These are phyloP conservation scores for Pseudochaenichthys georgianus DNA, from an alignment of 2,797 vertebrate species.

Conservation along the genomic window DNA sequence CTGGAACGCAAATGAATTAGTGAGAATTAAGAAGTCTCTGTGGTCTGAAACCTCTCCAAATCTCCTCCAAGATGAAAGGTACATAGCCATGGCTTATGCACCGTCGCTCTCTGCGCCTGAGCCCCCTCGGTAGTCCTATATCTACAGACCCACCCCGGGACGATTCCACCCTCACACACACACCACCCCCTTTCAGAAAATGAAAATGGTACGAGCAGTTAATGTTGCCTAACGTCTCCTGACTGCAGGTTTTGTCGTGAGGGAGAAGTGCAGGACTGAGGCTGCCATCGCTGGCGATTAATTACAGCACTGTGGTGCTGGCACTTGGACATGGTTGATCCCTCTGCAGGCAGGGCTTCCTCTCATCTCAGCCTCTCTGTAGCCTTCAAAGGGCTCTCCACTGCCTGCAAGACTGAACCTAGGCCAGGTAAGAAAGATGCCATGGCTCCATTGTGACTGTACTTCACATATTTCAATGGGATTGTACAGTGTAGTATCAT, in stretches of 20 bases:
- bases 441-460: slow-evolving; percentile 67
- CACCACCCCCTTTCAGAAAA: slow-evolving; percentile 80
- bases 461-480: slow-evolving; percentile 70
- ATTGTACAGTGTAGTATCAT: slow-evolving; percentile 33
- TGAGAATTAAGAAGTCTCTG: slow-evolving; percentile 99
- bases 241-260: slow-evolving; percentile 92
- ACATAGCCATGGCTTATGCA: slow-evolving; percentile 89
- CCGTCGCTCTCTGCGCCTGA: slow-evolving; percentile 86
- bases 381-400: slow-evolving; percentile 87
- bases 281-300: slow-evolving; percentile 90
- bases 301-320: slow-evolving; percentile 89
- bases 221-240: slow-evolving; percentile 93
- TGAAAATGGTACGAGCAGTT: slow-evolving; percentile 89
- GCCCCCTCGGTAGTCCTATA: slow-evolving; percentile 77
- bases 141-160: slow-evolving; percentile 75
- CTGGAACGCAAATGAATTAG: slow-evolving; percentile 99
- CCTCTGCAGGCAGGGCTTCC: slow-evolving; percentile 77
- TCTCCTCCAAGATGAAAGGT: slow-evolving; percentile 98
- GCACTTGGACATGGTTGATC: slow-evolving; percentile 86
- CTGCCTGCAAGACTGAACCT: slow-evolving; percentile 74
- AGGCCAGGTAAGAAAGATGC: slow-evolving; percentile 74
- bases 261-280: slow-evolving; percentile 89
- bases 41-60: slow-evolving; percentile 97
- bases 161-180: slow-evolving; percentile 73
- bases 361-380: slow-evolving; percentile 85